Evolutionary conservation across 2,888 invertebrate species (phyloP), one percentile per base, ranked within the genome.

Genomic region (Apantesis nais): DNA sequence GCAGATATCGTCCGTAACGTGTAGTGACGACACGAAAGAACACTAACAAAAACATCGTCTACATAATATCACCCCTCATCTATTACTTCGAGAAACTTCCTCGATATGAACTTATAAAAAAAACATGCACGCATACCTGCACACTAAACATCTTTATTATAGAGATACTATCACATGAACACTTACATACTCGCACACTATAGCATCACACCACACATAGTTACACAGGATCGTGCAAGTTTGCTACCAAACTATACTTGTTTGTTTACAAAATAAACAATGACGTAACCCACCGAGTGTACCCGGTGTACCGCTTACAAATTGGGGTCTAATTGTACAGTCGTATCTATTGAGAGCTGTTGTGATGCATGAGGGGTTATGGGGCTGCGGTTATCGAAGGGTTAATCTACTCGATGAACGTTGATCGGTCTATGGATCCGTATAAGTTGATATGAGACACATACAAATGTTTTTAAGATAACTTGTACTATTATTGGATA

Each of bases 261-360:
- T 82, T 81, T 85, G 86, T 86, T 86, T 85, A 80, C 79, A 73
- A 80, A 78, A 83, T 79, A 86, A 86, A 85, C 83, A 84, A 73
- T 73, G 75, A 81, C 82, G 78, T 80, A 68, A 72, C 74, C 77
- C 76, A 66, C 70, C 63, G 73, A 77, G 73, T 73, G 73, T 72
- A 66, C 68, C 14, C 77, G 78, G 78, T 75, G 77, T 79, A 80
- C 80, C 78, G 87, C 85, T 78, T 87, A 87, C 86, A 84, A 87
- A 87, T 87, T 86, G 85, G 82, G 81, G 78, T 76, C 81, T 87
- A 87, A 87, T 87, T 86, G 81, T 83, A 74, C 71, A 58, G 65
- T 68, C 62, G 71, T 71, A 74, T 77, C 72, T 79, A 81, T 80
- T 76, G 81, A 80, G 74, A 74, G 70, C 72, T 72, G 75, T 64